Evolutionary conservation across 1,140 invertebrate genomes (phyloP), one percentile per base, ranked within the genome.

Genomic region (Bombus ignitus): DNA sequence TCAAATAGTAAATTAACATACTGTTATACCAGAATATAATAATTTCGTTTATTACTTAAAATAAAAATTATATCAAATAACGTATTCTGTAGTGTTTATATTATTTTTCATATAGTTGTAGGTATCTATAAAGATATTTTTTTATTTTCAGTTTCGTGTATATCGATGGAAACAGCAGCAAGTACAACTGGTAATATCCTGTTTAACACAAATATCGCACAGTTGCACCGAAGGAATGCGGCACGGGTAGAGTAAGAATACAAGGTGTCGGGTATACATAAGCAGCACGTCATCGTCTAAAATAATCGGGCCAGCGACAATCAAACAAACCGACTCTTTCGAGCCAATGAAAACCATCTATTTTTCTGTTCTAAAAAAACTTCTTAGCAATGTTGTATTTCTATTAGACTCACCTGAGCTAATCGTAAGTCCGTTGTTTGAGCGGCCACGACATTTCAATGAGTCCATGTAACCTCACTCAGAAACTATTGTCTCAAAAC

Each of bases 371-470:
- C 62, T 42, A 78, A 84, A 81, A 81, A n/a, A 86, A 76, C 39
- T 83, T 35, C 28, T 53, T 65, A 53, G n/a, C 32, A 4, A 42
- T 65, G 25, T 13, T 72, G 57, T 6, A 85, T 47, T 10, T 37
- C 57, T 39, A 6, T 76, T n/a, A 39, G 70, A 81, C 73, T 78
- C 88, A 95, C 94, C 94, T 94, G 93, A 92, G 83, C 94, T 95
- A 94, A 92, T 94, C 94, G 93, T 92, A 91, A 92, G 91, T 95
- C 93, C 92, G 93, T 91, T 91, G 91, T 92, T 92, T 88, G 85
- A 91, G 83, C 92, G 93, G 92, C 93, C 94, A 93, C 94, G 93
- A 94, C 95, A 95, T 95, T 92, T 94, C 94, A 94, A 91, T 93
- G 93, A 93, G 93, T 93, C 90, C 90, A 90, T 91, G 89, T 89